Evolutionary conservation across 2,113 vertebrate species (phyloP), one percentile per base, ranked within the genome.

Genomic region (Synchiropus splendidus): DNA sequence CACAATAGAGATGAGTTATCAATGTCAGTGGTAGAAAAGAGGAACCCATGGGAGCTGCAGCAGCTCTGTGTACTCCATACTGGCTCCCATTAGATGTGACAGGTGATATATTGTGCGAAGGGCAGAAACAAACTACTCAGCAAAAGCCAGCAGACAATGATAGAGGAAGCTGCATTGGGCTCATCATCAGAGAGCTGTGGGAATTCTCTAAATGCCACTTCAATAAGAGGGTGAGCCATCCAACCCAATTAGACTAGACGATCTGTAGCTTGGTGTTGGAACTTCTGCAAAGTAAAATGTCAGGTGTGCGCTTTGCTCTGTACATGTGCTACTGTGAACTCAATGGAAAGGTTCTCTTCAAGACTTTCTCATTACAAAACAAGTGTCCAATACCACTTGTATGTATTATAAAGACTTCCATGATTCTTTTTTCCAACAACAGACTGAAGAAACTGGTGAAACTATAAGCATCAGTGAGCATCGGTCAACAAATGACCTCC

Each of bases 121-220:
- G 66, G 75, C 67, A 82, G 83, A 73, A 84, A 83, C 83, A 74
- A 84, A 82, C 79, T 74, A 60, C 78, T 84, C 82, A 81, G 80
- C 80, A 78, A 68, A 82, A 83, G 58, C 70, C 51, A 44, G 54
- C 16, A 42, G 75, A 82, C 80, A 48, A 58, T 85, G 85, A 85
- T 83, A 84, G 79, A 83, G 36, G 42, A 70, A 81, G 78, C 63
- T 27, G 54, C 57, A 36, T 57, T 34, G 57, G 51, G 42, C 74
- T 73, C 79, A 53, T 71, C 58, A 18, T 61, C 45, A 16, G 18
- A 51, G 77, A 81, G 81, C 55, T 45, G 16, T 6, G 80, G 83
- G 81, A 83, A 67, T 74, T 77, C 64, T 70, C 42, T 47, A 84
- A 87, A 87, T 84, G 83, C 78, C 83, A 83, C 74, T 69, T 64